Percentiles rank a stretch among this genome's conserved stretches.
These are phyloP conservation scores for Australoheros scitulus DNA, from an alignment of 2,113 vertebrate genomes.

Conservation along the genomic window DNA sequence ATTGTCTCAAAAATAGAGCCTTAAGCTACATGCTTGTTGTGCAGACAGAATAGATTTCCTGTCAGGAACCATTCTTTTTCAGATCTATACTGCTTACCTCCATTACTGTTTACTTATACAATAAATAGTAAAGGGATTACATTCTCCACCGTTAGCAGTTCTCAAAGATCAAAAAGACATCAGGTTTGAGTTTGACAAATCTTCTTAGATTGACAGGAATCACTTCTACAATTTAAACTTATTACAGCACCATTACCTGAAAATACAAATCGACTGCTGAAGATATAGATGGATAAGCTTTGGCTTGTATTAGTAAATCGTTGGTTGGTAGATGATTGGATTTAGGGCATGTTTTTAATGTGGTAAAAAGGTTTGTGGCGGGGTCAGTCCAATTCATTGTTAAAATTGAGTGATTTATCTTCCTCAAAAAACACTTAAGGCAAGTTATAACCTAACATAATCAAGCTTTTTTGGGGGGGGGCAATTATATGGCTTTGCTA, in stretches of 20 bases:
- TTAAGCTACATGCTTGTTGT: constrained; percentile 58
- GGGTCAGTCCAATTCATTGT: not conserved
- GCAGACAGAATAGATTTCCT: constrained; percentile 66
- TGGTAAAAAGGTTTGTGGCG: not conserved
- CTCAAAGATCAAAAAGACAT: constrained; percentile 27
- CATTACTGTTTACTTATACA: constrained; percentile 56
- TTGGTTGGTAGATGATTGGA: not conserved
- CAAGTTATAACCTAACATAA: not conserved
- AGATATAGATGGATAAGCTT: not conserved
- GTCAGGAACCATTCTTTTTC: constrained; percentile 56
- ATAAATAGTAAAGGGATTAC: constrained; percentile 48
- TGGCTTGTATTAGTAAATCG: not conserved
- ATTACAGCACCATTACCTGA: not conserved
- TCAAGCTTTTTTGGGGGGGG: not conserved
- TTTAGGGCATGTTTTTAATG: not conserved
- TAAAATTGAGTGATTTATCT: not conserved
- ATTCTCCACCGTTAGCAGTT: constrained; percentile 28
- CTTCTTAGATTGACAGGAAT: not conserved
- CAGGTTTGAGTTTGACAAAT: not conserved
- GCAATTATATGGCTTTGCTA: not conserved
- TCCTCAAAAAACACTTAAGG: not conserved
- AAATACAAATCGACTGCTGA: not conserved
- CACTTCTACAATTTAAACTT: not conserved
- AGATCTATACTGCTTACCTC: constrained; percentile 54
- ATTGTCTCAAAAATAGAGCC: constrained; percentile 63